Percentiles rank a stretch among this genome's conserved stretches.
Conservation (phyloP, 2,113 vertebrate genomes). For the Diglossa brunneiventris region DNA sequence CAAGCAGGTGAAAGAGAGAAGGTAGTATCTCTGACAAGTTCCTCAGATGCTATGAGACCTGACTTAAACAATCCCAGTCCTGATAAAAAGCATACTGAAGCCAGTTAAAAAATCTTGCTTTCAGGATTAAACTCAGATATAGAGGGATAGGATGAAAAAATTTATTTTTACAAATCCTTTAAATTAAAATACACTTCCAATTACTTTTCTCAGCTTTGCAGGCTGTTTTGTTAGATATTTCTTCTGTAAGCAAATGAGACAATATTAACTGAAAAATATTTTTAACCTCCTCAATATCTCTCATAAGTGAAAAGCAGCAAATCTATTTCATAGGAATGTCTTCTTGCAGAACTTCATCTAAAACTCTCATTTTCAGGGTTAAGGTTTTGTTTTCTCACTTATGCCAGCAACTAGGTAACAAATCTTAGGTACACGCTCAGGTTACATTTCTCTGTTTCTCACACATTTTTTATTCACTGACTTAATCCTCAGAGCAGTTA, state of each 20-base stretch:
- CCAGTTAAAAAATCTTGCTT: background rate
- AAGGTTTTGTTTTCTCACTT: background rate
- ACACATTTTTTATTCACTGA: background rate
- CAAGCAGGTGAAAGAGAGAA: background rate
- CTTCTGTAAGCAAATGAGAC: background rate
- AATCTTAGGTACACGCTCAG: background rate
- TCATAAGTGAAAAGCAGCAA: background rate
- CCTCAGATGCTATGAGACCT: background rate
- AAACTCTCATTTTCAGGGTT: background rate
- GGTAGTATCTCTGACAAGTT: background rate
- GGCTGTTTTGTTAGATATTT: background rate
- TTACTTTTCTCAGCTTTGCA: background rate
- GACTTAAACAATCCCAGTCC: background rate
- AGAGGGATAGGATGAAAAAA: background rate
- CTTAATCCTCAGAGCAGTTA: background rate
- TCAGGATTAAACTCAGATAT: background rate
- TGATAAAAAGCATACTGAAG: background rate
- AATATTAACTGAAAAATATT: background rate
- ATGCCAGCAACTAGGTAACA: background rate
- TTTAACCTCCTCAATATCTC: background rate
- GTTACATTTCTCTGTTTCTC: background rate
- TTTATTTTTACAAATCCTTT: background rate
- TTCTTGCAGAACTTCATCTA: background rate
- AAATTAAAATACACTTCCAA: conserved; percentile 1
- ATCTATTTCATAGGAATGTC: background rate